A percentile compares a stretch with the other conserved stretches of the same genome.
These are phyloP conservation scores for Agapetus fuscipes DNA, from an alignment of 2,888 invertebrate genomes.

Conservation along the genomic window DNA sequence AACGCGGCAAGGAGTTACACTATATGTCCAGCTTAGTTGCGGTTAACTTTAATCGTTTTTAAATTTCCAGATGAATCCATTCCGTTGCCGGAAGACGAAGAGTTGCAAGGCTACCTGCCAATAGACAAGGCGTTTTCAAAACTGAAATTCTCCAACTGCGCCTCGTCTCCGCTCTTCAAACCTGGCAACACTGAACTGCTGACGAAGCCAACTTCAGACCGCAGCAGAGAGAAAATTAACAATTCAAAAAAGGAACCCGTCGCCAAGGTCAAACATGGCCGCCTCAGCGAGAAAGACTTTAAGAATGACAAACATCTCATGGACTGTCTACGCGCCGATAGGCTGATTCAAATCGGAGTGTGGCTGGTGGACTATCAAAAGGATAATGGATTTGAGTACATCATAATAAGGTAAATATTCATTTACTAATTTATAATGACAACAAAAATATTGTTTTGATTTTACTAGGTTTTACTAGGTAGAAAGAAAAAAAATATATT, in stretches of 20 bases:
- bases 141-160: constrained; percentile 35
- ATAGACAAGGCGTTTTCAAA: constrained; percentile 50
- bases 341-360: constrained; percentile 30
- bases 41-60: no score
- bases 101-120: constrained; percentile 70
- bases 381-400: constrained; percentile 24
- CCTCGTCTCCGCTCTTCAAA: constrained; percentile 5
- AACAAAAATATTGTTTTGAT: no score
- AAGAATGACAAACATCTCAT: constrained; percentile 14
- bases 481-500: no score
- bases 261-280: constrained; percentile 7
- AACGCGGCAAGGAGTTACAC: no score
- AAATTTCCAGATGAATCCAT: constrained; percentile 45
- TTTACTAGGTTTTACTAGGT: no score
- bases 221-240: neutral
- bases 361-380: constrained; percentile 27
- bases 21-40: no score
- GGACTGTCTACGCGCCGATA: constrained; percentile 12
- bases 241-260: constrained; percentile 6
- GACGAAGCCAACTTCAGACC: constrained; percentile 34
- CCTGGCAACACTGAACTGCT: constrained; percentile 25
- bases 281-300: constrained; percentile 6
- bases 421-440: no score
- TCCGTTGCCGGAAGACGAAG: constrained; percentile 71
- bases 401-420: constrained; percentile 21